Evolutionary conservation across 2,888 invertebrate genomes (phyloP).

Genomic region (Germaria angustata): DNA sequence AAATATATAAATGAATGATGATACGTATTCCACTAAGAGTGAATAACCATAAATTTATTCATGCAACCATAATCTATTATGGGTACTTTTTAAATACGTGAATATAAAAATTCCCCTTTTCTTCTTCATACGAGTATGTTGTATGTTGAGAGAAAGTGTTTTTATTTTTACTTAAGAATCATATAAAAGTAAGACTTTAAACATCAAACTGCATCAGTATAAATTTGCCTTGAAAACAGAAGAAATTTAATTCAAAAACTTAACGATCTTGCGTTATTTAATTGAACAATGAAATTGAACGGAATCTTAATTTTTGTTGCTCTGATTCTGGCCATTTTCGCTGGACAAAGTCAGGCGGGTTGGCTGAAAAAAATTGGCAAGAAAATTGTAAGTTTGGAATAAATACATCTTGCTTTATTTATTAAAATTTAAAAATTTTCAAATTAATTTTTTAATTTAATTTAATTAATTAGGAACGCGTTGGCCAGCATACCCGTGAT

Average conservation of each 20-base stretch:
- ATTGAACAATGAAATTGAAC: slow-evolving; percentile 68
- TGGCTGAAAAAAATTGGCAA: slow-evolving; percentile 71
- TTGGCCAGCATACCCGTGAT: slow-evolving; percentile 70
- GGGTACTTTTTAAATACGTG: background rate
- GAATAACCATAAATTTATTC: slow-evolving; percentile 12
- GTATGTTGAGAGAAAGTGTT: background rate
- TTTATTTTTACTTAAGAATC: background rate
- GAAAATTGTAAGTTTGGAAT: slow-evolving; percentile 70
- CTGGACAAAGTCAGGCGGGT: slow-evolving; percentile 67
- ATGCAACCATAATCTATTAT: background rate
- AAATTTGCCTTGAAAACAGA: background rate
- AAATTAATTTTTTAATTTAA: background rate
- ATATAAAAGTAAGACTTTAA: background rate
- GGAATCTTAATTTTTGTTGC: slow-evolving; percentile 69
- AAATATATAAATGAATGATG: background rate
- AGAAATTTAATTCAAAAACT: background rate
- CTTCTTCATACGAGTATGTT: background rate
- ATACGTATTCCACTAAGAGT: background rate
- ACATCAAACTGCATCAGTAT: background rate
- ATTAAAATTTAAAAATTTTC: background rate
- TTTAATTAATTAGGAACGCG: slow-evolving; percentile 70
- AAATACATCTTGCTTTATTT: background rate
- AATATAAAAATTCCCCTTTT: slow-evolving; percentile 3
- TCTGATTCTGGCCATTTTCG: slow-evolving; percentile 64
- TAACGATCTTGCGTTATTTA: no score